Base-by-base conservation (phyloP, 2,797 vertebrate genomes). In the Fratercula arctica region DNA sequence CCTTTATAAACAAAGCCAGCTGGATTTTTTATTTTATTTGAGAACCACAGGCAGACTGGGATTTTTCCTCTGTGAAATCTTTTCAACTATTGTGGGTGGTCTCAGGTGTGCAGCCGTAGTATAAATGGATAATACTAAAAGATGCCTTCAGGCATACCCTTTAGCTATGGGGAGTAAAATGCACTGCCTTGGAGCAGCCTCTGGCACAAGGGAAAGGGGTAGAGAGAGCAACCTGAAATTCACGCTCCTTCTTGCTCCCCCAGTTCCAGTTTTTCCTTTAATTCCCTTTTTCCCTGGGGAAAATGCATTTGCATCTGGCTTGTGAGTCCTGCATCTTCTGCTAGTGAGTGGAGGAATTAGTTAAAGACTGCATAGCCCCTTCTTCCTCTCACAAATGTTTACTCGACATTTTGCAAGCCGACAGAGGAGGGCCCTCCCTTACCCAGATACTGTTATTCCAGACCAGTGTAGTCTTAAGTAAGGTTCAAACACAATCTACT, bases 61-160 rank as follows among this genome's bases (percentile, higher is more conserved):
- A 33, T 31, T 57, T 87, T 73, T 67, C 15, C 43, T 68, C 33
- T 43, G 41, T 57, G 35, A 89, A 87, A 66, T 50, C 15, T 79
- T 85, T 59, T 37, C 31, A 35, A 0, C 29, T 39, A 0, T 6
- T 66, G 33, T 39, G 20, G 13, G 31, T 85, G 20, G 53, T 53
- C 85, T 93, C 85, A 90, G 85, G 66, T 66, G 64, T 69, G 56
- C 53, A 89, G 78, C 45, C 45, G 83, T 20, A 43, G 41, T n/a
- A 54, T 33, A 89, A 93, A 89, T 13, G 33, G 78, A 9, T 85
- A 87, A 57, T 18, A 69, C 64, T 85, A 89, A 89, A 92, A 74
- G 45, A 56, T 68, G 21, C 72, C 75, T 75, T 48, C 57, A 54
- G 75, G 92, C 92, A 83, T 9, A 90, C 68, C 84, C 86, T 57